phyloP scores from a whole-genome alignment of 2,888 invertebrate genomes.

The Stenichneumon culpator region DNA sequence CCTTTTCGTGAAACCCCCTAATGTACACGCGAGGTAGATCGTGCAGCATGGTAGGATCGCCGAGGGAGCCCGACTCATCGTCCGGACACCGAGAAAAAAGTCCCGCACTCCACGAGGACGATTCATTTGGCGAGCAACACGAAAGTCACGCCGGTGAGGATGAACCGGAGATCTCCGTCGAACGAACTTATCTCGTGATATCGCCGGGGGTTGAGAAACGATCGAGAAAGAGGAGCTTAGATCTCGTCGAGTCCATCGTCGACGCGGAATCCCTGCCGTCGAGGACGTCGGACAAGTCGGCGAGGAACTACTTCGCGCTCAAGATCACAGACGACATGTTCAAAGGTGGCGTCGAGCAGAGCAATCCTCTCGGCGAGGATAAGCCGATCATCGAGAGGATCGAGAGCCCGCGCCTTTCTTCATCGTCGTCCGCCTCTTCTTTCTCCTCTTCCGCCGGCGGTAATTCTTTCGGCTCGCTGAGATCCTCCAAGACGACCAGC shows the following conservation, averaged over 20 bases:
- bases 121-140: conserved; percentile 22
- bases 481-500: conserved; percentile 46
- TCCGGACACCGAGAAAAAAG: neutral
- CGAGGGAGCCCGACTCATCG: conserved; percentile 1
- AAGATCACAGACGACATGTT: conserved; percentile 79
- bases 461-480: conserved; percentile 22
- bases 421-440: conserved; percentile 11
- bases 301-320: conserved; percentile 76
- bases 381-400: conserved; percentile 47
- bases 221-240: conserved; percentile 51
- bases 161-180: conserved; percentile 7
- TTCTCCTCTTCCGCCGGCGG: neutral
- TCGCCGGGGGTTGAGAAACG: conserved; percentile 42
- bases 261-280: conserved; percentile 1
- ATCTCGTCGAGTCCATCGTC: conserved; percentile 43
- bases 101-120: neutral
- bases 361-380: conserved; percentile 70
- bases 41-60: conserved; percentile 35
- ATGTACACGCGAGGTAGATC: conserved; percentile 47
- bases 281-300: conserved; percentile 64
- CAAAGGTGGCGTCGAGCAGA: conserved; percentile 78
- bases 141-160: conserved; percentile 12
- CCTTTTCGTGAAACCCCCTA: too few species aligned
- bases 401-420: conserved; percentile 44
- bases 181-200: conserved; percentile 52